Conservation (phyloP, 2,797 vertebrate species). For the Pantherophis vulpinus region DNA sequence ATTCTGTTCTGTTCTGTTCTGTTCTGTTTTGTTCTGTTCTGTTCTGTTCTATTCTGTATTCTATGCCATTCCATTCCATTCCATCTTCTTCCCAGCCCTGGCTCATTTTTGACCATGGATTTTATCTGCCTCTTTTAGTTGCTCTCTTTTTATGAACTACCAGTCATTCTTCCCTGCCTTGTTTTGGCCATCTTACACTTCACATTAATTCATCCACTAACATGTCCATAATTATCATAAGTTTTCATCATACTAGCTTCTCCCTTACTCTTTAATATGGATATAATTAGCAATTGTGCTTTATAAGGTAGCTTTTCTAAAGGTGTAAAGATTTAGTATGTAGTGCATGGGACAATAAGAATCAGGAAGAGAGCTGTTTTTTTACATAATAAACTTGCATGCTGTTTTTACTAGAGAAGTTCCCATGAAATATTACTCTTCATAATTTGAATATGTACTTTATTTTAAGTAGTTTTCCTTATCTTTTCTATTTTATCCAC, state of each 20-base stretch:
- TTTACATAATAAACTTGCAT: conserved; percentile 18
- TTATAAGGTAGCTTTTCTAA: background rate
- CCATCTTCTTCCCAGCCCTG: background rate
- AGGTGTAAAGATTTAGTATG: conserved; percentile 17
- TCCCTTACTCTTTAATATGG: background rate
- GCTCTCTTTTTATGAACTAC: background rate
- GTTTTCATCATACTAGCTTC: background rate
- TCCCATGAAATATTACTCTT: conserved; percentile 29
- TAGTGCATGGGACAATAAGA: conserved; percentile 6
- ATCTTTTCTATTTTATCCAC: conserved; percentile 55
- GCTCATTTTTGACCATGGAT: background rate
- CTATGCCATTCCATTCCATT: no score
- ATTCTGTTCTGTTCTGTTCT: background rate
- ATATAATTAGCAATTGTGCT: conserved; percentile 41
- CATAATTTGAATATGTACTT: conserved; percentile 40
- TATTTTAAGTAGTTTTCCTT: conserved; percentile 40
- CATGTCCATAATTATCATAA: background rate
- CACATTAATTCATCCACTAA: background rate
- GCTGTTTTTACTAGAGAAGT: conserved; percentile 40
- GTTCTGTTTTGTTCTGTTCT: no score
- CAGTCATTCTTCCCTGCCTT: background rate
- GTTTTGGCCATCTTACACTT: background rate
- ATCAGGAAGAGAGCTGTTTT: background rate
- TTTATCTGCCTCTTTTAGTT: background rate
- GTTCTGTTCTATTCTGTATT: background rate